Evolutionary conservation across 64 coral and sea anemone genomes (phyloP), one percentile per base, ranked within the genome.

Genomic region (Porites australiensis): DNA sequence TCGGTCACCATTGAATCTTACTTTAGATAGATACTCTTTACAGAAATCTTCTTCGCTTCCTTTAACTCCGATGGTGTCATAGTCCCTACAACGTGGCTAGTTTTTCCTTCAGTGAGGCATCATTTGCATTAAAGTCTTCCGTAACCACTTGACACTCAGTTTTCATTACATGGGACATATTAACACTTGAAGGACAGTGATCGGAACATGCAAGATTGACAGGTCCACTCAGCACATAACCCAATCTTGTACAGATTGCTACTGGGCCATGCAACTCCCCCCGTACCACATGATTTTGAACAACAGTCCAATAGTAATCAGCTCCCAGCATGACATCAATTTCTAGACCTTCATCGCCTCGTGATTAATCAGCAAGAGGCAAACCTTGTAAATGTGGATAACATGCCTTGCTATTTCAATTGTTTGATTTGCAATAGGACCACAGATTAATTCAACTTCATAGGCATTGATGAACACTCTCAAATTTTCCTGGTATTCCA

Each of bases 221-320:
- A 22, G 84, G 77, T 13, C 86, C 92, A 82, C 86, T 89, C 23
- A 89, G 57, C 9, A 94, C 79, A 73, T 77, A 89, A 9, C 86
- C 78, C 37, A 94, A 64, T 64, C 87, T 87, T 27, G 86, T 84
- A 48, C 44, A 58, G 14, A 89, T 51, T 21, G 86, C 92, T 10
- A 94, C 86, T 12, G 92, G 92, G 6, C 78, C 58, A 16, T 66
- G 54, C 37, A 73, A 49, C 86, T 62, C 82, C 78, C 86, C 86
- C 78, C 92, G 86, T 94, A 89, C 92, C 44, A 94, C 87, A 54
- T 83, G 65, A 74, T 83, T 83, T 21, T 88, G 75, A 70, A 94
- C 55, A 49, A 76, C 45, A 89, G 54, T 27, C 90, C 89, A 96
- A n/a, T 96, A 96, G 8, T 83, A 86, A 85, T 92, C 95, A 69